phyloP scores from a whole-genome alignment of 2,113 vertebrate species.

The Myotis yumanensis region DNA sequence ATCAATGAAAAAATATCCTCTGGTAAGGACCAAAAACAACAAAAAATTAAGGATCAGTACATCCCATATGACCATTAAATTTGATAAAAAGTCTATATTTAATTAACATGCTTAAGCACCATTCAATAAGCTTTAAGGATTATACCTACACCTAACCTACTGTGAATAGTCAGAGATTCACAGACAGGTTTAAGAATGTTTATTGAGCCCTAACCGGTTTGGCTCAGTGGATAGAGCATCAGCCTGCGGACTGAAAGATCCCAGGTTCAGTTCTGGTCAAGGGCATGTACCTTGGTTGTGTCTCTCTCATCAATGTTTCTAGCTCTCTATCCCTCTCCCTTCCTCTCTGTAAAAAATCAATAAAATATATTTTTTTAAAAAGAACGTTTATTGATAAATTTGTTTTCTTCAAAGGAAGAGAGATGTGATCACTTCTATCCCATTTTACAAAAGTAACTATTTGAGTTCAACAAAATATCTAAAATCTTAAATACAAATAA shows the following conservation, averaged over 20 bases:
- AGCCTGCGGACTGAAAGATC: no score
- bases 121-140: background rate
- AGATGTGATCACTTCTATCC: background rate
- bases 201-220: background rate
- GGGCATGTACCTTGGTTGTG: no score
- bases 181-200: background rate
- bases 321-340: no score
- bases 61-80: background rate
- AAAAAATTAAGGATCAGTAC: background rate
- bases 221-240: no score
- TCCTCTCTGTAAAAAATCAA: no score
- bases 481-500: conserved; percentile 29
- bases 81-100: conserved; percentile 1
- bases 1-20: no score
- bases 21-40: background rate
- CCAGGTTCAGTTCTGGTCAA: no score
- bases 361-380: no score
- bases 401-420: background rate
- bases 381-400: background rate
- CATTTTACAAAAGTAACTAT: background rate
- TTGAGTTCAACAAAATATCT: background rate
- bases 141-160: background rate
- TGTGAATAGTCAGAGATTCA: background rate
- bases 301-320: no score
- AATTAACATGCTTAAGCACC: background rate